Conservation (phyloP, 2,113 vertebrate genomes). For the Myrmecobius fasciatus region DNA sequence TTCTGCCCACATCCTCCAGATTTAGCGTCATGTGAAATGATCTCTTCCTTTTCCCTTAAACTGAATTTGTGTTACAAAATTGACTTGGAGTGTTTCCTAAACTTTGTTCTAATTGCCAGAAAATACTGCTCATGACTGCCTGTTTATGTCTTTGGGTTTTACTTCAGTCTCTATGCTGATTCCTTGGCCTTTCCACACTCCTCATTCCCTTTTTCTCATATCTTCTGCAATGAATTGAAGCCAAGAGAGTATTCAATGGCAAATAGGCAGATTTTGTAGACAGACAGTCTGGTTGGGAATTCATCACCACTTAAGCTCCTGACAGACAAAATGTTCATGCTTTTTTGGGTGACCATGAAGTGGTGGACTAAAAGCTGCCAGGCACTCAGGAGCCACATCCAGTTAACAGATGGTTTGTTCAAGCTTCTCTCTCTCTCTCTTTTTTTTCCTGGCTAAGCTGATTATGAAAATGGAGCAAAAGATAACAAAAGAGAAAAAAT, state of each 20-base stretch:
- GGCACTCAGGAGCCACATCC: constrained; percentile 4
- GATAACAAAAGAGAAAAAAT: background rate
- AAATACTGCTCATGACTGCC: background rate
- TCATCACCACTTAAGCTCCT: constrained; percentile 2
- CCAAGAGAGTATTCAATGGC: background rate
- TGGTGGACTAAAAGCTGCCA: background rate
- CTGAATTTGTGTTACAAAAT: background rate
- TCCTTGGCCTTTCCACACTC: background rate
- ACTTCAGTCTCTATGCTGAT: background rate
- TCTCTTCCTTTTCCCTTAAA: background rate
- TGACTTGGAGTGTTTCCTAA: background rate
- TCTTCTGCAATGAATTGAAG: constrained; percentile 26
- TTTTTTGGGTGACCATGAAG: constrained; percentile 19
- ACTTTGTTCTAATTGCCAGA: background rate
- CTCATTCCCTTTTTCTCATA: background rate
- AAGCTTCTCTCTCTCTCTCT: background rate
- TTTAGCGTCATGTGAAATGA: background rate
- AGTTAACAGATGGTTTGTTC: background rate
- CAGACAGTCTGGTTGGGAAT: background rate
- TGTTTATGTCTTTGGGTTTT: background rate
- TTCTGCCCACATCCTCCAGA: background rate
- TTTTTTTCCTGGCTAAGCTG: background rate
- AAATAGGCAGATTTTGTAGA: background rate
- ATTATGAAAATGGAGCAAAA: constrained; percentile 21
- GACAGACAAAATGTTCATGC: background rate